phyloP scores from a whole-genome alignment of 2,113 vertebrate genomes.

The Oostethus manadensis region DNA sequence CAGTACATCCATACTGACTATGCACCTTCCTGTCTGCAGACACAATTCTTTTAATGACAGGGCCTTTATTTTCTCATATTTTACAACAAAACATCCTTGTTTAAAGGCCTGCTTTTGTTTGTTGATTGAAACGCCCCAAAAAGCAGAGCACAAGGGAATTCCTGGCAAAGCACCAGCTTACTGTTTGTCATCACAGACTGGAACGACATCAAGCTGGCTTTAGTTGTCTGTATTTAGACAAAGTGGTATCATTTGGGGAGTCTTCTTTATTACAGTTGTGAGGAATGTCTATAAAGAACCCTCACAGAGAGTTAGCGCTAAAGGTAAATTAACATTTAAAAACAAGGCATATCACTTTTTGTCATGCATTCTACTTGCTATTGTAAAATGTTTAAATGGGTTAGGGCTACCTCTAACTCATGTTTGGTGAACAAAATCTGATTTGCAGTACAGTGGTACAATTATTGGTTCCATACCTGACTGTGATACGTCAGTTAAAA shows the following conservation, averaged over 20 bases:
- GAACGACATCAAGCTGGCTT: constrained; percentile 5
- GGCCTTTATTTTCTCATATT: constrained; percentile 5
- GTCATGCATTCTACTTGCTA: constrained; percentile 15
- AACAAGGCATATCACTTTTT: constrained; percentile 15
- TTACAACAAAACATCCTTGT: neutral
- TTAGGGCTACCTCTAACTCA: constrained; percentile 32
- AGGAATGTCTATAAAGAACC: neutral
- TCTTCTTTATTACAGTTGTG: neutral
- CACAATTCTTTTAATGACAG: neutral
- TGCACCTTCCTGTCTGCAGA: neutral
- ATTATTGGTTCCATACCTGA: too few relatives aligned
- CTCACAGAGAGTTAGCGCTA: constrained; percentile 10
- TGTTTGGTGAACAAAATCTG: constrained; percentile 22
- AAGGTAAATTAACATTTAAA: constrained; percentile 12
- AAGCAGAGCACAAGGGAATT: constrained; percentile 5
- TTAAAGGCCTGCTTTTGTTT: neutral
- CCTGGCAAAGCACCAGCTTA: constrained; percentile 1
- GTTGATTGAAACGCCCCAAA: neutral
- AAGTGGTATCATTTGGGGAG: neutral
- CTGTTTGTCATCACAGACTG: constrained; percentile 6
- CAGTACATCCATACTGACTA: too few relatives aligned
- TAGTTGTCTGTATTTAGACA: neutral
- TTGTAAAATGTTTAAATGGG: constrained; percentile 18
- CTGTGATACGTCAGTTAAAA: too few relatives aligned
- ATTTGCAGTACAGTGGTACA: constrained; percentile 7